Evolutionary conservation across 2,888 invertebrate genomes (phyloP).

Genomic region (Diarsia mendica): DNA sequence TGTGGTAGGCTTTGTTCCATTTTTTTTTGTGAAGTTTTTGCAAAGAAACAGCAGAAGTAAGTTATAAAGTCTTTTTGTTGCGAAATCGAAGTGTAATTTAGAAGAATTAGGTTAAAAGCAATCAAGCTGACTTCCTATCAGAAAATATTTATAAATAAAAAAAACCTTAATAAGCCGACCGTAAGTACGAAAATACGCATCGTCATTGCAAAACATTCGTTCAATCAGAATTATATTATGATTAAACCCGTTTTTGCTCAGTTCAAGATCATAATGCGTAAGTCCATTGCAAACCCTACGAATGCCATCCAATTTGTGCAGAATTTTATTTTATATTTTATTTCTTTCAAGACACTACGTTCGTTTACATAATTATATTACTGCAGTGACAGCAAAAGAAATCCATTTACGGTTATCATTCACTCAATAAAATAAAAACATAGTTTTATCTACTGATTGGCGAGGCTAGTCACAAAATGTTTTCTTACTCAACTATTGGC

Average conservation of each 20-base stretch:
- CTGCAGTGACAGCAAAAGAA: conserved; percentile 45
- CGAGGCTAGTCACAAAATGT: conserved; percentile 4
- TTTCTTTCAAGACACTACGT: conserved; percentile 37
- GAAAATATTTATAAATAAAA: background rate
- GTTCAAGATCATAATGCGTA: conserved; percentile 27
- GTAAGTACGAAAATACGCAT: conserved; percentile 5
- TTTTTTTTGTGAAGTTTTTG: background rate
- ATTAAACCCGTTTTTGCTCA: conserved; percentile 39
- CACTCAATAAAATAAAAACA: conserved; percentile 34
- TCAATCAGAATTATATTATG: conserved; percentile 44
- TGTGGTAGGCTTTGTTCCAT: conserved; percentile 25
- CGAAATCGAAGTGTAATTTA: conserved; percentile 1
- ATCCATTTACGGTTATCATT: conserved; percentile 41
- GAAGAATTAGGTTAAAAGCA: background rate
- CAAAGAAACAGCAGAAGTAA: conserved; percentile 4
- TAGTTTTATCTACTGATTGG: conserved; percentile 12
- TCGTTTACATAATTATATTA: conserved; percentile 52
- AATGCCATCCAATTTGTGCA: conserved; percentile 46
- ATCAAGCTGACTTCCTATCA: background rate
- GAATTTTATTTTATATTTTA: conserved; percentile 40
- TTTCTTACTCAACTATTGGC: conserved; percentile 3
- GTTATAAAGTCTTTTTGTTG: conserved; percentile 7
- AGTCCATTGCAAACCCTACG: conserved; percentile 36
- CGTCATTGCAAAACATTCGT: conserved; percentile 17
- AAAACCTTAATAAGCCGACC: background rate